A percentile compares a stretch with the other conserved stretches of the same genome.
These are phyloP conservation scores for Patella vulgata DNA, from an alignment of 1,140 invertebrate genomes.

Conservation along the genomic window DNA sequence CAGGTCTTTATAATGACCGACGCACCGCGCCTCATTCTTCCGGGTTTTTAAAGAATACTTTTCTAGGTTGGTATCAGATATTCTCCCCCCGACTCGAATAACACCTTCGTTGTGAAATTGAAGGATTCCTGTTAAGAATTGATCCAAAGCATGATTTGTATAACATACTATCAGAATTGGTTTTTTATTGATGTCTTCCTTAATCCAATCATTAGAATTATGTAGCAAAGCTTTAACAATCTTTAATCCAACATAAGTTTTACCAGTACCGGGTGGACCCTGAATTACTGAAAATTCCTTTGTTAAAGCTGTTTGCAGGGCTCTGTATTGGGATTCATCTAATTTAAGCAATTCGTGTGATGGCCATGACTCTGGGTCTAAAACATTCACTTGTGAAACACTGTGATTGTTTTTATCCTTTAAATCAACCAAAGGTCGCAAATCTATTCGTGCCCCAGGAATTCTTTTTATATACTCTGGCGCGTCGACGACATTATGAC, in stretches of 20 bases:
- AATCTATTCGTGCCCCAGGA: conserved; percentile 21
- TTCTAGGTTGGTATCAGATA: conserved; percentile 65
- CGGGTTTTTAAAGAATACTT: conserved; percentile 19
- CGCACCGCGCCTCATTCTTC: neutral
- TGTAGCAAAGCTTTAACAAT: conserved; percentile 61
- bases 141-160: conserved; percentile 89
- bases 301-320: conserved; percentile 66
- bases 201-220: conserved; percentile 49
- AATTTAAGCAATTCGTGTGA: conserved; percentile 41
- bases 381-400: neutral
- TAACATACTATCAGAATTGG: conserved; percentile 85
- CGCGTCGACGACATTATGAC: conserved; percentile 36
- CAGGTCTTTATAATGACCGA: neutral
- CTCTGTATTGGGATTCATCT: conserved; percentile 67
- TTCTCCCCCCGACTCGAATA: conserved; percentile 79
- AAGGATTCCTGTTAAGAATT: conserved; percentile 79
- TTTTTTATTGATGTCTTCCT: neutral
- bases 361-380: conserved; percentile 42
- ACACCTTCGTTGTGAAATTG: conserved; percentile 59
- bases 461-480: conserved; percentile 39
- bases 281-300: conserved; percentile 77
- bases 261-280: conserved; percentile 67
- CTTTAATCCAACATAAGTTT: conserved; percentile 63
- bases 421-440: conserved; percentile 15
- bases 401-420: neutral